These are phyloP conservation scores for Anguilla pacifica DNA, from an alignment of 2,797 vertebrate species.

Conservation along the genomic window DNA sequence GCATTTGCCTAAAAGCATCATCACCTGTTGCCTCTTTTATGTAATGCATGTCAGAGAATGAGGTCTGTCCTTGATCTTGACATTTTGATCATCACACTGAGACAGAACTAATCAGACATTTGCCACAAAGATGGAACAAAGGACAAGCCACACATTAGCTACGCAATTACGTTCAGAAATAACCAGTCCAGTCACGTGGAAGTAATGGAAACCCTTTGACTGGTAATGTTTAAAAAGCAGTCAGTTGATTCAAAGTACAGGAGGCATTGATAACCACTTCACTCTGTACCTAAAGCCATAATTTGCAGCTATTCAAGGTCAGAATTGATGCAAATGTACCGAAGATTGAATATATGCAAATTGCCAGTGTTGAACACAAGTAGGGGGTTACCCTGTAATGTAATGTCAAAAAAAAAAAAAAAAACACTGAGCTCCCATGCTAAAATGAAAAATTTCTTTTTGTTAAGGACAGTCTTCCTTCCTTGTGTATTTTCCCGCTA, in stretches of 20 bases:
- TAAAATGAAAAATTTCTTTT: background rate
- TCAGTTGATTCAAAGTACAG: background rate
- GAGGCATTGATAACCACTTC: background rate
- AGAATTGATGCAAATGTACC: background rate
- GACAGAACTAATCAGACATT: constrained; percentile 6
- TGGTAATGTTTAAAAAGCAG: background rate
- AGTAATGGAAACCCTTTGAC: background rate
- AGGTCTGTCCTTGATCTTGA: background rate
- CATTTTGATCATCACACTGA: constrained; percentile 19
- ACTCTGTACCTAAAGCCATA: background rate
- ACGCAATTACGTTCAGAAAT: background rate
- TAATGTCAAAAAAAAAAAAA: too few species aligned
- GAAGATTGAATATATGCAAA: background rate
- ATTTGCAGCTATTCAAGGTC: background rate
- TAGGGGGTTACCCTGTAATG: background rate
- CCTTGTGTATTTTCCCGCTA: background rate
- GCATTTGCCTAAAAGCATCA: background rate
- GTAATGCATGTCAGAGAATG: background rate
- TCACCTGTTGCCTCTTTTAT: background rate
- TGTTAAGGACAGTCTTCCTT: background rate
- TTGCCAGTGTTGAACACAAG: background rate
- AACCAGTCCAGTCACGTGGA: background rate
- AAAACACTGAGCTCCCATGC: background rate
- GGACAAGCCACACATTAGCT: background rate
- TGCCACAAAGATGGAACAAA: background rate